Base-by-base conservation (phyloP, 2,113 vertebrate species). In the Laterallus jamaicensis region DNA sequence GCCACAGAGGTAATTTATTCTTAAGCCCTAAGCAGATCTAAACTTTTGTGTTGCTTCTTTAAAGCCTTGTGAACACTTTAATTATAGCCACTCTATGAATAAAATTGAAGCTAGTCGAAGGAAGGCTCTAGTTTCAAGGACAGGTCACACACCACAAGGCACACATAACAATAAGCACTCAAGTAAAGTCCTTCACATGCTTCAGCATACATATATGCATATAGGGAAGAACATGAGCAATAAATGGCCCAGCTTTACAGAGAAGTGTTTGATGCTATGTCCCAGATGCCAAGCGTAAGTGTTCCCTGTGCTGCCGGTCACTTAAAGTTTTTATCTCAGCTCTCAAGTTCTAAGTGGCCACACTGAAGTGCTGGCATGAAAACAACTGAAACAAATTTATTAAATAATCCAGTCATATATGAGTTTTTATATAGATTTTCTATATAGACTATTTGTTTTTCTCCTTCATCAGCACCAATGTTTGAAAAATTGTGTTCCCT, bases 51-150 rank as follows among this genome's bases (percentile, higher is more conserved):
- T 77, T 63, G 47, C 55, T 52, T 96, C 82, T 84, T 82, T 89
- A 96, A 96, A 97, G 52, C 68, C 77, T 92, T 77, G 6, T 79
- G 60, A 79, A 73, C 14, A 64, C 73, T 91, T 93, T 82, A 95
- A 94, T 97, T 95, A 83, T 17, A 91, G 82, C 54, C 47, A 47
- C 87, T 63, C 92, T 63, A n/a, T 69, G 78, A 87, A 90, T 91
- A 93, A 92, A 95, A 92, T 10, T 58, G 59, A 87, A 96, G 31
- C 17, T 79, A 96, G 66, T 76, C 75, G 71, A 92, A 96, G 75
- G 55, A 92, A 97, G 71, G 59, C 64, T 94, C 88, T 8, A 79
- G 25, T 88, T 96, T 94, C 89, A 96, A 97, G 90, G 89, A 85
- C 42, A 92, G 78, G 71, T 25, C 73, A 81, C 54, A 3, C 3